These are phyloP conservation scores for Crotophaga sulcirostris DNA, from an alignment of 2,113 vertebrate genomes.

Conservation along the genomic window DNA sequence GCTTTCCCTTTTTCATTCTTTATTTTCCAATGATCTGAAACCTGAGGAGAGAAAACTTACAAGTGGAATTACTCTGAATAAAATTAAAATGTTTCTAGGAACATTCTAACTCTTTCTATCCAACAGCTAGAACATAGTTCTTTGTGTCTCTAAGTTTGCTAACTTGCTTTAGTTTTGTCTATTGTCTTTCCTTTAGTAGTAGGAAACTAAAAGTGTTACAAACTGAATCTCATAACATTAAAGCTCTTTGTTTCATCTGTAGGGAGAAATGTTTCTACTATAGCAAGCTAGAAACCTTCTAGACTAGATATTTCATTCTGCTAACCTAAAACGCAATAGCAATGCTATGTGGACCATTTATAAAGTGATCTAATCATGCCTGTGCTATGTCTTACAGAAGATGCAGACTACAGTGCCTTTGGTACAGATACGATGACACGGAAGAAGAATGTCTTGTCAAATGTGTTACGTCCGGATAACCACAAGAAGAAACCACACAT, in stretches of 20 bases:
- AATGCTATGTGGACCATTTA: background rate
- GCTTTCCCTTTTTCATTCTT: conserved; percentile 64
- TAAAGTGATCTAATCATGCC: background rate
- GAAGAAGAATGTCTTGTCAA: conserved; percentile 91
- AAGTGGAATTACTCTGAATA: conserved; percentile 55
- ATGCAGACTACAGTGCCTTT: conserved; percentile 95
- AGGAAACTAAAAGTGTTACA: background rate
- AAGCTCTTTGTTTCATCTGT: background rate
- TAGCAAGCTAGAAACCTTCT: background rate
- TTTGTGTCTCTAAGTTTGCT: background rate
- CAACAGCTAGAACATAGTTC: background rate
- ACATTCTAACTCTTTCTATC: background rate
- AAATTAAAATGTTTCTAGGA: conserved; percentile 59
- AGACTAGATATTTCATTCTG: background rate
- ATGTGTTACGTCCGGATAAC: conserved; percentile 87
- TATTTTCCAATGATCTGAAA: conserved; percentile 65
- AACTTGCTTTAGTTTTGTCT: background rate
- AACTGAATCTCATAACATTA: background rate
- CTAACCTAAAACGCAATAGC: background rate
- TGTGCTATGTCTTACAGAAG: conserved; percentile 81
- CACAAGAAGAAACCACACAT: conserved; percentile 89
- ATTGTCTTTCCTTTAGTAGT: background rate
- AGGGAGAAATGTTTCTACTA: background rate
- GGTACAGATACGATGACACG: conserved; percentile 88
- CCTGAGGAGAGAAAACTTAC: conserved; percentile 36